Percentiles rank a stretch among this genome's conserved stretches.
These are phyloP conservation scores for Andrena bucephala DNA, from an alignment of 2,888 invertebrate genomes.

Conservation along the genomic window DNA sequence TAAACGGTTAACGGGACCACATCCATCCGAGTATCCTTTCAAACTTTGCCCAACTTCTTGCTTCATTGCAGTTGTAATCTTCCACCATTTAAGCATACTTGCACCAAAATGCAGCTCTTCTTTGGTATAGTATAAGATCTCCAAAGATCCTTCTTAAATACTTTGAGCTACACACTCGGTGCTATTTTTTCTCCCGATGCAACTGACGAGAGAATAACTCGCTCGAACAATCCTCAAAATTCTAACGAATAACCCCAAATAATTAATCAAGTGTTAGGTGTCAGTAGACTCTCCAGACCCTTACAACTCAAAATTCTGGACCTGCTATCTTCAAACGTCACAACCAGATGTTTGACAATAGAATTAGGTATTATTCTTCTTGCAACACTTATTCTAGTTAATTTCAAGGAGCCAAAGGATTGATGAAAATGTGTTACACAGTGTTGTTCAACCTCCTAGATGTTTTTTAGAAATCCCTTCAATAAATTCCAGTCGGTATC, in stretches of 20 bases:
- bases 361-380: no score
- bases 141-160: neutral
- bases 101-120: neutral
- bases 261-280: no score
- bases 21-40: neutral
- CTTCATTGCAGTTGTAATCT: neutral
- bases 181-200: neutral
- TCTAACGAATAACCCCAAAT: no score
- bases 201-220: no score
- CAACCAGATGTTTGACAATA: no score
- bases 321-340: no score
- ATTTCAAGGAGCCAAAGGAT: neutral
- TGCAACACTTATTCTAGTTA: neutral
- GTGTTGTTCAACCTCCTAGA: neutral
- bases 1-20: slow-evolving; percentile 51
- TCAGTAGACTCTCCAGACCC: no score
- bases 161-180: neutral
- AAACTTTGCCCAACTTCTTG: slow-evolving; percentile 13
- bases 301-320: no score
- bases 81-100: neutral
- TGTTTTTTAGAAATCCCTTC: slow-evolving; percentile 7
- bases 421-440: neutral
- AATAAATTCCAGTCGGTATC: slow-evolving; percentile 34
- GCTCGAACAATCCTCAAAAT: no score
- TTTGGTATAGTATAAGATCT: no score